These are phyloP conservation scores for Mesoligia furuncula DNA, from an alignment of 2,888 invertebrate genomes.

Conservation along the genomic window DNA sequence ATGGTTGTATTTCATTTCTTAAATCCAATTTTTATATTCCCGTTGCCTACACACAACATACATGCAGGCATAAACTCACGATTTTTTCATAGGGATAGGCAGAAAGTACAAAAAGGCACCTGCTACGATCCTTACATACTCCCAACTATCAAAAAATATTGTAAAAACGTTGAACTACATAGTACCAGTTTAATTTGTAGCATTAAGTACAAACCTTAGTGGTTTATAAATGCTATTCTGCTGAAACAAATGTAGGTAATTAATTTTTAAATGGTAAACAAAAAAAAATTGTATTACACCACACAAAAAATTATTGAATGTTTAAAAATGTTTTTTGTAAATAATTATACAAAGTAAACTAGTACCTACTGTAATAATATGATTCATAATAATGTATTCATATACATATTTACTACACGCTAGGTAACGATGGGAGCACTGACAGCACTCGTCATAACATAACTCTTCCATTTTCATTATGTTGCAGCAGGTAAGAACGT, in stretches of 20 bases:
- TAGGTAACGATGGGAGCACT: not conserved
- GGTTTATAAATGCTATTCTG: too few species aligned
- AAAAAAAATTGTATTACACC: not conserved
- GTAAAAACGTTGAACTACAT: not conserved
- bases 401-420: not conserved
- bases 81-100: not conserved
- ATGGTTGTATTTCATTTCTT: constrained; percentile 64
- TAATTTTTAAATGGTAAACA: too few species aligned
- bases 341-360: not conserved
- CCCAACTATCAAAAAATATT: not conserved
- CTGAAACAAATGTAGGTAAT: too few species aligned
- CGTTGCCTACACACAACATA: too few species aligned
- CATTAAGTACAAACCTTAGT: too few species aligned
- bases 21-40: not conserved
- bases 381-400: not conserved
- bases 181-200: too few species aligned
- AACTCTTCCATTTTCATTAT: constrained; percentile 22
- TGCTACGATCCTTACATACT: not conserved
- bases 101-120: not conserved
- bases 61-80: not conserved
- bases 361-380: not conserved
- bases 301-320: not conserved
- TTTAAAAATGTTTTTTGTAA: not conserved
- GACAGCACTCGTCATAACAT: constrained; percentile 6
- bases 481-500: not conserved